Conservation (phyloP, 2,797 vertebrate genomes). For the Semotilus atromaculatus region DNA sequence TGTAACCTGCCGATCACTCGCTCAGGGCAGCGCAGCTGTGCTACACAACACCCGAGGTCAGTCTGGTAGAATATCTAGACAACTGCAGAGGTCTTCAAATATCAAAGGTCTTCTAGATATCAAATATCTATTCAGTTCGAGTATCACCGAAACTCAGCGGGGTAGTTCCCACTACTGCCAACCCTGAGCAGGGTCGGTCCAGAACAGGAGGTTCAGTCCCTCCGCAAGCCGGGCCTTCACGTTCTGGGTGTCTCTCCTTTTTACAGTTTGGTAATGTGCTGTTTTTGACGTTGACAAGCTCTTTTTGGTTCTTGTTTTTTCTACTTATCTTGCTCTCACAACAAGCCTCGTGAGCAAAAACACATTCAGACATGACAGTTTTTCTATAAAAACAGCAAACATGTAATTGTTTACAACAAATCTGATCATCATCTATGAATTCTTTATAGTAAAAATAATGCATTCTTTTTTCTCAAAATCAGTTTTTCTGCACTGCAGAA, state of each 20-base stretch:
- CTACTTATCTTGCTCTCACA: background rate
- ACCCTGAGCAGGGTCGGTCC: background rate
- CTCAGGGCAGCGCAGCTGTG: no score
- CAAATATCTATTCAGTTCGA: no score
- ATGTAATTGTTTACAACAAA: background rate
- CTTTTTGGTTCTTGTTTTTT: background rate
- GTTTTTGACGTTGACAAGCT: background rate
- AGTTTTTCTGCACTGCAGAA: background rate
- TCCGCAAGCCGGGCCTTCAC: no score
- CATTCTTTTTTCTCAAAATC: background rate
- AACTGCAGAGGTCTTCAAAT: no score
- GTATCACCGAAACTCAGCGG: no score
- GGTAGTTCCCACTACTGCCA: background rate
- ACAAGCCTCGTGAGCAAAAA: background rate
- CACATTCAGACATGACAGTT: background rate
- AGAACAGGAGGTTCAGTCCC: no score
- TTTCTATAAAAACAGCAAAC: background rate
- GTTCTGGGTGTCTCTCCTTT: background rate
- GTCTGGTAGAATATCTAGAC: no score
- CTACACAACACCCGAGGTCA: no score
- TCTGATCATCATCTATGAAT: background rate
- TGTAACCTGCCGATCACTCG: no score
- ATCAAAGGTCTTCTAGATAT: no score
- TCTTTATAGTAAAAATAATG: background rate
- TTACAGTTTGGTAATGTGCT: background rate